A percentile compares a stretch with the other conserved stretches of the same genome.
phyloP scores from a whole-genome alignment of 1,140 invertebrate genomes.

The Cardiocondyla obscurior region DNA sequence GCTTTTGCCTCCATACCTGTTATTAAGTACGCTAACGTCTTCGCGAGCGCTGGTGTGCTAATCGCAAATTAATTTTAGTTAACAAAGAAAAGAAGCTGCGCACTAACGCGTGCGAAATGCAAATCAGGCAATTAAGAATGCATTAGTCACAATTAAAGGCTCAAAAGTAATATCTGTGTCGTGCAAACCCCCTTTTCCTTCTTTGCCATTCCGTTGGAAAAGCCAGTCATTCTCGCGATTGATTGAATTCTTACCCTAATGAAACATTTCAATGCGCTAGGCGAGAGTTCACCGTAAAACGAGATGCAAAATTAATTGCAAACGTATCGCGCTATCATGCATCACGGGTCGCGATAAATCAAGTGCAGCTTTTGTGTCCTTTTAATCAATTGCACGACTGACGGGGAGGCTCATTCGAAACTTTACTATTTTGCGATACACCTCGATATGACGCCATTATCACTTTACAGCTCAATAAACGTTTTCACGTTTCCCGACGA shows the following conservation, averaged over 20 bases:
- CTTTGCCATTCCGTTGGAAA: not conserved
- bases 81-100: conserved; percentile 22
- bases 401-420: conserved; percentile 11
- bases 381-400: not conserved
- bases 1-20: not conserved
- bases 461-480: conserved; percentile 34
- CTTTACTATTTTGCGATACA: conserved; percentile 12
- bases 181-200: not conserved
- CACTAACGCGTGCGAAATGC: conserved; percentile 1
- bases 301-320: conserved; percentile 4
- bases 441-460: conserved; percentile 29
- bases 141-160: conserved; percentile 62
- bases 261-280: not conserved
- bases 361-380: not conserved
- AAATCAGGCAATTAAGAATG: conserved; percentile 61
- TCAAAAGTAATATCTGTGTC: conserved; percentile 16
- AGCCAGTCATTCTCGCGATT: not conserved
- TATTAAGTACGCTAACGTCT: conserved; percentile 28
- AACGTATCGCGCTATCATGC: not conserved
- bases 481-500: conserved; percentile 38
- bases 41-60: not conserved
- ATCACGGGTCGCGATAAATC: not conserved
- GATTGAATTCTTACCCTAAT: not conserved
- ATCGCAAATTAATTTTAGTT: conserved; percentile 52
- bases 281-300: not conserved